Evolutionary conservation across 2,888 invertebrate genomes (phyloP).

Genomic region (Abscondita cerata): DNA sequence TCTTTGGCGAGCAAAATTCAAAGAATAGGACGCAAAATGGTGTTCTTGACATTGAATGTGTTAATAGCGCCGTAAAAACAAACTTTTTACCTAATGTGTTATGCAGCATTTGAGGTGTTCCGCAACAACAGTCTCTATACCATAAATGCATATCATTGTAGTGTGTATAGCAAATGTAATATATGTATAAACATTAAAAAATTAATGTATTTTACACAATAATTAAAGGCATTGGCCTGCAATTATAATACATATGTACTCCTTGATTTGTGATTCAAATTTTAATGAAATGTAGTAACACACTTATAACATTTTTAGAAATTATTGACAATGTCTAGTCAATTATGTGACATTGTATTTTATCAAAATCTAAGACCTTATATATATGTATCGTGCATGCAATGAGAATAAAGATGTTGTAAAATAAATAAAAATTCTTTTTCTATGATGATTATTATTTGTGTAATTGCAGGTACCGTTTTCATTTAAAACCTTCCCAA

Average conservation of each 20-base stretch:
- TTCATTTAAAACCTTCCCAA: no score
- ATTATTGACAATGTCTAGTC: conserved; percentile 29
- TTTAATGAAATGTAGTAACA: conserved; percentile 23
- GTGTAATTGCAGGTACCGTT: no score
- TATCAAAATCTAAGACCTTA: conserved; percentile 22
- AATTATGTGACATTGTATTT: conserved; percentile 30
- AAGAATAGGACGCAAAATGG: no score
- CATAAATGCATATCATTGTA: conserved; percentile 10
- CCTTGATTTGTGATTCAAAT: conserved; percentile 9
- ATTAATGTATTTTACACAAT: neutral
- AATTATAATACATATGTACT: conserved; percentile 2
- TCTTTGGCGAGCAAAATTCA: no score
- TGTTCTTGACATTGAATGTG: no score
- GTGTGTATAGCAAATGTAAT: conserved; percentile 5
- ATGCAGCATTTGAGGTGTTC: no score
- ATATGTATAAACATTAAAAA: conserved; percentile 6
- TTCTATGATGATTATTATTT: neutral
- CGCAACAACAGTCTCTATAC: neutral
- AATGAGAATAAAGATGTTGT: conserved; percentile 11
- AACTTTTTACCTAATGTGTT: no score
- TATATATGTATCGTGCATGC: conserved; percentile 24
- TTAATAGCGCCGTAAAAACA: no score
- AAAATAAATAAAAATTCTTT: conserved; percentile 19
- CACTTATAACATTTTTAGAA: conserved; percentile 24
- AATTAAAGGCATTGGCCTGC: neutral